These are phyloP conservation scores for Tragelaphus buxtoni DNA, from an alignment of 2,113 vertebrate species.

Conservation along the genomic window DNA sequence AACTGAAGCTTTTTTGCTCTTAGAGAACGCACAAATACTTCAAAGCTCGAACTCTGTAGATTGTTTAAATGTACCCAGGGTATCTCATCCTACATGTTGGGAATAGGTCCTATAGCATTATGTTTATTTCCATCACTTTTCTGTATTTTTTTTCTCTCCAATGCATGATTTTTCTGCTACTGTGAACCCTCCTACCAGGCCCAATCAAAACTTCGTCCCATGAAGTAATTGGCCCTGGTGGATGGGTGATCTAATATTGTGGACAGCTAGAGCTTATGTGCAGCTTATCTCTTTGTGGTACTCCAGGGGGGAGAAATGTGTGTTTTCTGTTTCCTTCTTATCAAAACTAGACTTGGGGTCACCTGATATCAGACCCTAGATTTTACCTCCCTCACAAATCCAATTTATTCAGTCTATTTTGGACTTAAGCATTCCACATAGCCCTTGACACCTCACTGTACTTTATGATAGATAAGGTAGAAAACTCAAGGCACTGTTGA, in stretches of 20 bases:
- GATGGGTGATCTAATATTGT: neutral
- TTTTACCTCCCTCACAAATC: conserved; percentile 48
- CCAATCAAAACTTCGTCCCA: neutral
- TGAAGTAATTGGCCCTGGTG: neutral
- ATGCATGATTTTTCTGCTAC: neutral
- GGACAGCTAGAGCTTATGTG: neutral
- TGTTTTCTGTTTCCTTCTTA: conserved; percentile 62
- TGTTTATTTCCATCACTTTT: conserved; percentile 36
- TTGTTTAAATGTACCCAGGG: neutral
- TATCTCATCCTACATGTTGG: neutral
- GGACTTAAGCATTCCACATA: conserved; percentile 13
- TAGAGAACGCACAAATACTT: neutral
- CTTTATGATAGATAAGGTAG: conserved; percentile 52
- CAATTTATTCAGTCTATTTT: conserved; percentile 65
- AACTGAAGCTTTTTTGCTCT: neutral
- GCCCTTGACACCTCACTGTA: neutral
- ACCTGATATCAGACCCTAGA: conserved; percentile 46
- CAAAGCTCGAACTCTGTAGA: neutral
- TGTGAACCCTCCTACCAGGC: neutral
- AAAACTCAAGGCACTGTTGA: conserved; percentile 25
- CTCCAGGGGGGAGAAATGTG: neutral
- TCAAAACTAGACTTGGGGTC: conserved; percentile 46
- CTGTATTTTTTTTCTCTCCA: neutral
- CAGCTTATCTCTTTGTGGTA: conserved; percentile 35
- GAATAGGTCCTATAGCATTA: neutral